Conservation (phyloP, 2,113 vertebrate genomes). For the Notechis scutatus region DNA sequence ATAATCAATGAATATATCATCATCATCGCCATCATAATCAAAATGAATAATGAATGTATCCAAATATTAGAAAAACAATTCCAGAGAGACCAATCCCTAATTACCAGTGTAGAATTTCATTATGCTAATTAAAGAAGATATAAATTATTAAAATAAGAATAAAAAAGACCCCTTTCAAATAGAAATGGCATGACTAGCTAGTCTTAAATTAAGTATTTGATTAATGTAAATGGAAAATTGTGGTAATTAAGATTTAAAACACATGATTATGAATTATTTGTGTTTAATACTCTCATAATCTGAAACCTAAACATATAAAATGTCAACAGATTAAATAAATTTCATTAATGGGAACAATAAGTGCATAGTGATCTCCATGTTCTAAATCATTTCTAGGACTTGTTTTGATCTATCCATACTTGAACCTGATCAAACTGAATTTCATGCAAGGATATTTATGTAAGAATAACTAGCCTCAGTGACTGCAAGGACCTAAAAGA, state of each 20-base stretch:
- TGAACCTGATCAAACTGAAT: not conserved
- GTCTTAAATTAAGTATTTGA: constrained; percentile 17
- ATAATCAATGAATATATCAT: not conserved
- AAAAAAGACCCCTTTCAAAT: constrained; percentile 35
- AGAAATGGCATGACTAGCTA: not conserved
- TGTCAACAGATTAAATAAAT: not conserved
- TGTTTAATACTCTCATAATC: constrained; percentile 23
- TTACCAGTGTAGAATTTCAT: constrained; percentile 53
- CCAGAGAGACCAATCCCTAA: constrained; percentile 53
- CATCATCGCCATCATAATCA: not conserved
- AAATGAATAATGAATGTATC: not conserved
- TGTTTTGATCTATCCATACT: not conserved
- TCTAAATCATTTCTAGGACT: not conserved
- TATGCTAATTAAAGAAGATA: constrained; percentile 43
- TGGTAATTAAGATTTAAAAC: not conserved
- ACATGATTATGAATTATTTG: constrained; percentile 1
- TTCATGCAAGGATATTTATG: not conserved
- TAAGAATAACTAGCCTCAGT: not conserved
- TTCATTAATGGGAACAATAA: not conserved
- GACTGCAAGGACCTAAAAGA: not conserved
- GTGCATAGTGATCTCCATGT: not conserved
- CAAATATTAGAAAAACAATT: constrained; percentile 31
- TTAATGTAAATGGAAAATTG: constrained; percentile 37
- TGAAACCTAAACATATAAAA: constrained; percentile 36
- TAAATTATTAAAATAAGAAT: constrained; percentile 35